A percentile compares a stretch with the other conserved stretches of the same genome.
Evolutionary conservation across 2,888 invertebrate species (phyloP).

Genomic region (Conomelus anceps): DNA sequence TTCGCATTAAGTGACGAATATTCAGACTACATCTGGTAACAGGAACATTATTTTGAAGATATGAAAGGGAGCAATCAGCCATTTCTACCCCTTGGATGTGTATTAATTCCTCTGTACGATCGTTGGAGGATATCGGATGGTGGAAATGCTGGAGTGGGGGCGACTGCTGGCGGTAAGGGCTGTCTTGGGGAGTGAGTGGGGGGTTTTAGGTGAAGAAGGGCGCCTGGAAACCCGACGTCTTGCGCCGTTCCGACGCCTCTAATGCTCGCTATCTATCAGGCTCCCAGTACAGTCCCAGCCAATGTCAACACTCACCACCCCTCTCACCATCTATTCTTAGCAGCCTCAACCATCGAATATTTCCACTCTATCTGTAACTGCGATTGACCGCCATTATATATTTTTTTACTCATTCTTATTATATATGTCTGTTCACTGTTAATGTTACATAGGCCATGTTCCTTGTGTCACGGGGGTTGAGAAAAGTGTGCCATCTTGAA

Average conservation of each 20-base stretch:
- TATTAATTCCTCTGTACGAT: not conserved
- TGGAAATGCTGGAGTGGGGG: not conserved
- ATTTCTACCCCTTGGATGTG: not conserved
- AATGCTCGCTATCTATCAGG: slow-evolving; percentile 1
- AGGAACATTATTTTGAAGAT: not conserved
- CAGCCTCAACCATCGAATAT: not conserved
- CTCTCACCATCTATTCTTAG: not conserved
- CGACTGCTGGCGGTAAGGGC: no score
- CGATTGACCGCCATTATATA: not conserved
- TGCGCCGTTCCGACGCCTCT: slow-evolving; percentile 2
- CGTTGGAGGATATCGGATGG: not conserved
- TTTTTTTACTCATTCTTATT: no score
- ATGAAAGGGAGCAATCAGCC: not conserved
- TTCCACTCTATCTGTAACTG: not conserved
- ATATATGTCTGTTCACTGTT: not conserved
- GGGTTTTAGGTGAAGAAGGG: not conserved
- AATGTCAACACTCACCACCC: slow-evolving; percentile 9
- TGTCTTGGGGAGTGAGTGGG: not conserved
- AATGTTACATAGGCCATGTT: not conserved
- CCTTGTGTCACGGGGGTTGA: no score
- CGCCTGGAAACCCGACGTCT: not conserved
- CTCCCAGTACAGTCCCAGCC: slow-evolving; percentile 1
- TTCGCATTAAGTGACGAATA: not conserved
- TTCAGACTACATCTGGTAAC: not conserved
- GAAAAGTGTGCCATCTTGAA: no score